Evolutionary conservation across 2,113 vertebrate genomes (phyloP).

Genomic region (Syrrhaptes paradoxus): DNA sequence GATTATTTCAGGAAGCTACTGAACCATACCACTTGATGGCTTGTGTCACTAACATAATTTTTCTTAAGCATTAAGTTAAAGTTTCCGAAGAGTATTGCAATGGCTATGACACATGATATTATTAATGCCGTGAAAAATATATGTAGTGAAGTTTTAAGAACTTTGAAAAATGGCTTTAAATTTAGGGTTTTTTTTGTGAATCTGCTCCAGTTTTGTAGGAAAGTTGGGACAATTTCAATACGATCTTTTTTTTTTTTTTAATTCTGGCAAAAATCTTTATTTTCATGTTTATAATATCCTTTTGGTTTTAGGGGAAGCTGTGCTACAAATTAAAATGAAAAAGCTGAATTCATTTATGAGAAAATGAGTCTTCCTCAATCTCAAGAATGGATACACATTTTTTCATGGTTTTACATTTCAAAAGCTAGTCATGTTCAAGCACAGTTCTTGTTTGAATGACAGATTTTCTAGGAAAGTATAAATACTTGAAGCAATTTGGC

Average conservation of each 20-base stretch:
- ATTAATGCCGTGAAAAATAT: not conserved
- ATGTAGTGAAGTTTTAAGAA: not conserved
- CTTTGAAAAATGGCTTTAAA: not conserved
- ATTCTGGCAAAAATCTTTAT: not conserved
- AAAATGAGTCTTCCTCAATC: not conserved
- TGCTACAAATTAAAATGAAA: not conserved
- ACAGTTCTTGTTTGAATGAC: not conserved
- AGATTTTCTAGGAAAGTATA: not conserved
- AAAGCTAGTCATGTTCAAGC: not conserved
- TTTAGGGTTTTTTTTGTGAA: not conserved
- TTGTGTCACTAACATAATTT: not conserved
- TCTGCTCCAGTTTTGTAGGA: not conserved
- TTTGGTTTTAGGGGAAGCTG: not conserved
- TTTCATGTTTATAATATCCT: not conserved
- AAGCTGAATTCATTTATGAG: not conserved
- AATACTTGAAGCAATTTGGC: not conserved
- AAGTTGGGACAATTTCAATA: not conserved
- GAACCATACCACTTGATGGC: not conserved
- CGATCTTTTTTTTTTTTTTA: not conserved
- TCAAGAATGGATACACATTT: not conserved
- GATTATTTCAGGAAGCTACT: conserved; percentile 11
- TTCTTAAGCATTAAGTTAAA: not conserved
- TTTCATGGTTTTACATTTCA: not conserved
- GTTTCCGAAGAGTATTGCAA: not conserved
- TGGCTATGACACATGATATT: not conserved